A percentile compares a stretch with the other conserved stretches of the same genome.
Evolutionary conservation across 2,888 invertebrate genomes (phyloP).

Genomic region (Vannuccia rotundouncinata): DNA sequence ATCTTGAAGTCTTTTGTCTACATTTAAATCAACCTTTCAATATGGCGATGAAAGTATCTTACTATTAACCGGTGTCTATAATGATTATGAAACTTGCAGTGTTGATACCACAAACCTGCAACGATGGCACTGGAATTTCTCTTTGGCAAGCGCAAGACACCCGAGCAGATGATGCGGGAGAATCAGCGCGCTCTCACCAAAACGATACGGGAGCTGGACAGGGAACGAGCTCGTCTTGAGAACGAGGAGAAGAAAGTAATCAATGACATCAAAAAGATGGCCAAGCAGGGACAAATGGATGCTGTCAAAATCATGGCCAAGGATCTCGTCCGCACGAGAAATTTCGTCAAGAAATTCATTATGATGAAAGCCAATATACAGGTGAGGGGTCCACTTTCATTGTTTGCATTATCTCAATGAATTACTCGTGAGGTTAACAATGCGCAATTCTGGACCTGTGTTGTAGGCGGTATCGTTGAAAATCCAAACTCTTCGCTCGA

Average conservation of each 20-base stretch:
- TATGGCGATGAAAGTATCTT: too few relatives aligned
- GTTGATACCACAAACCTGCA: too few relatives aligned
- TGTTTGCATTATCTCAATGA: neutral
- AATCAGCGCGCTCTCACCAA: slow-evolving; percentile 95
- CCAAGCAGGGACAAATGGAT: slow-evolving; percentile 98
- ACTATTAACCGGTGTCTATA: too few relatives aligned
- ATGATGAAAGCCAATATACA: slow-evolving; percentile 98
- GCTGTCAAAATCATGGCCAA: slow-evolving; percentile 99
- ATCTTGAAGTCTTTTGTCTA: too few relatives aligned
- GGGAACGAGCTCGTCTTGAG: slow-evolving; percentile 85
- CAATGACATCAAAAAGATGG: slow-evolving; percentile 92
- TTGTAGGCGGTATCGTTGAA: slow-evolving; percentile 68
- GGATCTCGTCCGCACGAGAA: slow-evolving; percentile 87
- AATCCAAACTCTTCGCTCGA: slow-evolving; percentile 91
- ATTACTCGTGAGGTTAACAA: too few relatives aligned
- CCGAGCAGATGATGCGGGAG: slow-evolving; percentile 94
- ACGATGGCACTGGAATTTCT: slow-evolving; percentile 59
- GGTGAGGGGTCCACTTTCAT: slow-evolving; percentile 59
- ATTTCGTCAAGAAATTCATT: slow-evolving; percentile 94
- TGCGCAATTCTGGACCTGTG: neutral
- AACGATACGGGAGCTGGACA: slow-evolving; percentile 92
- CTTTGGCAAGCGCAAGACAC: slow-evolving; percentile 89
- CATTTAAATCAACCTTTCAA: too few relatives aligned
- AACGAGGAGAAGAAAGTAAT: slow-evolving; percentile 98
- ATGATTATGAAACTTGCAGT: too few relatives aligned